These are phyloP conservation scores for Emys orbicularis DNA, from an alignment of 2,797 vertebrate genomes.

Conservation along the genomic window DNA sequence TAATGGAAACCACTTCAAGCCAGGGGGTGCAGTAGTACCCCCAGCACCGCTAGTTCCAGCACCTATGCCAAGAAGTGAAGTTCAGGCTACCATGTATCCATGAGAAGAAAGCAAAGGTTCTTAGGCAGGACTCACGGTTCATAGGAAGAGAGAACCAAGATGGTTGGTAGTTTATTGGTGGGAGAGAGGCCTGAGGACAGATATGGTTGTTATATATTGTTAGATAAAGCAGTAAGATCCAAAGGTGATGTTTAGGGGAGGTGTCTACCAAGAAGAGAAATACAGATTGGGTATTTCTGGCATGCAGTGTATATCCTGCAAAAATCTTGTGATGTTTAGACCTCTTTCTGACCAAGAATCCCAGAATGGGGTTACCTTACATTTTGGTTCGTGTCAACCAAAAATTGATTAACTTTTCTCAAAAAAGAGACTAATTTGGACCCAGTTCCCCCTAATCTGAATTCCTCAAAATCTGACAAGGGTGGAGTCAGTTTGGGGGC, in stretches of 20 bases:
- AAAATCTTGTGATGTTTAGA: rapidly evolving
- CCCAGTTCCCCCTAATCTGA: background rate
- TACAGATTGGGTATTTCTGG: background rate
- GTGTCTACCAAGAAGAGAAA: background rate
- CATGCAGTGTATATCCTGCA: background rate
- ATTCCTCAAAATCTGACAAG: background rate
- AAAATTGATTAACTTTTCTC: background rate
- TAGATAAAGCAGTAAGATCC: background rate
- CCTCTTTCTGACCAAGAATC: background rate
- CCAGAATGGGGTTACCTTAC: too few species aligned
- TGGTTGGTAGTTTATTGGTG: background rate
- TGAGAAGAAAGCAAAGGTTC: background rate
- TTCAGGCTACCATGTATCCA: background rate
- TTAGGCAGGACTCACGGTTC: rapidly evolving
- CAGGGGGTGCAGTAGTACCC: too few species aligned
- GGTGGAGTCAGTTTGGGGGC: background rate
- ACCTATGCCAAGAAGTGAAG: background rate
- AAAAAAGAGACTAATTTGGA: background rate
- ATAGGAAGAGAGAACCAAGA: background rate
- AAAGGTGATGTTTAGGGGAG: rapidly evolving
- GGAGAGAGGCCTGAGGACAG: background rate
- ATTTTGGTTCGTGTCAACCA: background rate
- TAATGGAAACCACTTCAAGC: too few species aligned
- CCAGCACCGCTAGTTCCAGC: background rate
- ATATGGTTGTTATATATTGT: background rate